Percentiles rank a stretch among this genome's conserved stretches.
Evolutionary conservation across 2,888 invertebrate genomes (phyloP).

Genomic region (Acanthosepion pharaonis): DNA sequence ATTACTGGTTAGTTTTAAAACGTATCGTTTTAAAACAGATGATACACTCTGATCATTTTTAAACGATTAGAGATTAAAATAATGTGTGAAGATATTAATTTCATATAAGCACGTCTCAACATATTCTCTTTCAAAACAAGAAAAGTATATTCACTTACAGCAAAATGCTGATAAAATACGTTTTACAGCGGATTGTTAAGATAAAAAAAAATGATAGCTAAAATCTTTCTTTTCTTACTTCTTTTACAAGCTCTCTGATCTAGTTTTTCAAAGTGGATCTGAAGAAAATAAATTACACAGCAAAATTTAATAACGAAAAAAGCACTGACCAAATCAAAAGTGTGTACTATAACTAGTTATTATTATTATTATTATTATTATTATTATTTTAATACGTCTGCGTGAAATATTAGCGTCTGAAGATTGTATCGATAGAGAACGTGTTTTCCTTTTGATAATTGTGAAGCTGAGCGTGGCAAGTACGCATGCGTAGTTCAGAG

Average conservation of each 20-base stretch:
- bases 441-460: neutral
- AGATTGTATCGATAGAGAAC: neutral
- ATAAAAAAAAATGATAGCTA: neutral
- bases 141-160: neutral
- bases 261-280: neutral
- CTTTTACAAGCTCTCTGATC: neutral
- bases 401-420: constrained; percentile 22
- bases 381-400: neutral
- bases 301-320: neutral
- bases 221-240: neutral
- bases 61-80: too few relatives aligned
- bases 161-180: neutral
- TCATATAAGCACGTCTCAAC: too few relatives aligned
- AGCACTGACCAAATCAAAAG: neutral
- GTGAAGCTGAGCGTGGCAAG: neutral
- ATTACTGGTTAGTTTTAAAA: too few relatives aligned
- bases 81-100: too few relatives aligned
- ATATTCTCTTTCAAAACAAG: too few relatives aligned
- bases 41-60: too few relatives aligned
- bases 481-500: neutral
- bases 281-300: neutral
- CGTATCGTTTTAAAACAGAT: too few relatives aligned
- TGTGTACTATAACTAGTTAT: neutral
- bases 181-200: neutral
- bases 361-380: neutral